Percentiles rank a stretch among this genome's conserved stretches.
Conservation (phyloP, 2,113 vertebrate genomes). For the Ctenodactylus gundi region DNA sequence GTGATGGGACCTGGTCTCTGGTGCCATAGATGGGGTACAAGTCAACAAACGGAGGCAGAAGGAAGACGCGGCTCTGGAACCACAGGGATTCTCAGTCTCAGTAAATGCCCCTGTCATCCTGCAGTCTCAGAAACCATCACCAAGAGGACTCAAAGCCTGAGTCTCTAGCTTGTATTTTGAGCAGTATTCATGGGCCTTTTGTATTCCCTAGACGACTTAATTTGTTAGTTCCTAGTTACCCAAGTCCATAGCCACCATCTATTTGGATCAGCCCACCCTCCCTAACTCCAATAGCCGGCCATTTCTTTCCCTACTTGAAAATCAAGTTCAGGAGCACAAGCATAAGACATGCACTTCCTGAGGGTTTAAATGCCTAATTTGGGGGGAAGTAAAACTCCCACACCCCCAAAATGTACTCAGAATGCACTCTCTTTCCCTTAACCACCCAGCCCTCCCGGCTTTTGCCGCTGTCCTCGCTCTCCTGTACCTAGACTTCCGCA, state of each 20-base stretch:
- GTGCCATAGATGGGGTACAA: accelerated
- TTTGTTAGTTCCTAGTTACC: background rate
- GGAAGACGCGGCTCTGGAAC: accelerated
- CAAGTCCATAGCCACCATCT: background rate
- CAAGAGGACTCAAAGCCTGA: no score
- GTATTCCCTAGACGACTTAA: background rate
- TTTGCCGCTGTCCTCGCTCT: background rate
- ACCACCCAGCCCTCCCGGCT: background rate
- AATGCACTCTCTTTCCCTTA: background rate
- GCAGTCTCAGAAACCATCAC: background rate
- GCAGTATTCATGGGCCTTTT: background rate
- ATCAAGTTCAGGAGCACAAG: background rate
- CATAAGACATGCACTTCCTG: background rate
- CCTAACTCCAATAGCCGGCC: background rate
- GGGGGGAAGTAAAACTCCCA: background rate
- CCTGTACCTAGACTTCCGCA: background rate
- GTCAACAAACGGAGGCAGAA: background rate
- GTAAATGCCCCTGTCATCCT: background rate
- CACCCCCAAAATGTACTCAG: background rate
- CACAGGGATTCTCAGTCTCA: accelerated
- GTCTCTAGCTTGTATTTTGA: background rate
- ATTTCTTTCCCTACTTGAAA: background rate
- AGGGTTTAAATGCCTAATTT: background rate
- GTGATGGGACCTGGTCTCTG: background rate
- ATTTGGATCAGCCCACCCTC: background rate